phyloP scores from a whole-genome alignment of 2,113 vertebrate species.

The Alectura lathami region DNA sequence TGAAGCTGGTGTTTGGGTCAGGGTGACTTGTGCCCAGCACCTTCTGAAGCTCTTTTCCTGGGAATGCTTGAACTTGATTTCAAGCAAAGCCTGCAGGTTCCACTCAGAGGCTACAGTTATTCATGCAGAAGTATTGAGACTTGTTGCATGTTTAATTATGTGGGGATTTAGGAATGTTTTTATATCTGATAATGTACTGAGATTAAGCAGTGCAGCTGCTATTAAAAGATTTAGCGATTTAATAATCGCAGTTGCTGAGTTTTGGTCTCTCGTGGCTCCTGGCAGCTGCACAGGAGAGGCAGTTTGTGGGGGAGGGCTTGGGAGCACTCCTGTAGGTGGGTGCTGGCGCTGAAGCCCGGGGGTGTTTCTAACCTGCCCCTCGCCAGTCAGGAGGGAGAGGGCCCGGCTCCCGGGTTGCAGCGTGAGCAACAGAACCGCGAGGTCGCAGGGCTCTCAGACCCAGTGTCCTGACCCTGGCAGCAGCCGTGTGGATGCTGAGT shows the following conservation, averaged over 20 bases:
- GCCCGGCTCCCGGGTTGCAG: not conserved
- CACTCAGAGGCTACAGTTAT: not conserved
- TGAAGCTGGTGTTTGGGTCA: not conserved
- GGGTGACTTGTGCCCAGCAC: not conserved
- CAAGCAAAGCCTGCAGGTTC: not conserved
- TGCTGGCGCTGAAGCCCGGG: not conserved
- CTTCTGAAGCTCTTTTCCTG: not conserved
- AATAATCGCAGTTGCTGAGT: not conserved
- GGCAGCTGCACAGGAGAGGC: not conserved
- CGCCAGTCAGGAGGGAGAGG: not conserved
- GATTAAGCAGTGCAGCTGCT: not conserved
- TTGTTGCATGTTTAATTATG: not conserved
- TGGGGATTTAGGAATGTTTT: not conserved
- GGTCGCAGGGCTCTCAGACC: not conserved
- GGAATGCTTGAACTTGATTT: not conserved
- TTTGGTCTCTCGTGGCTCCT: not conserved
- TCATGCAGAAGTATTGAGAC: not conserved
- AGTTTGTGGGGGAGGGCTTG: not conserved
- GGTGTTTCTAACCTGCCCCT: not conserved
- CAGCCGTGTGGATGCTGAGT: not conserved
- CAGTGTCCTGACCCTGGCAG: not conserved
- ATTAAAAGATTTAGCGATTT: conserved; percentile 13
- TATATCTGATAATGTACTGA: not conserved
- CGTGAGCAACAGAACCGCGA: not conserved
- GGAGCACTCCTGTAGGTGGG: not conserved